Conservation (phyloP, 1,140 invertebrate genomes). For the Cherax quadricarinatus region DNA sequence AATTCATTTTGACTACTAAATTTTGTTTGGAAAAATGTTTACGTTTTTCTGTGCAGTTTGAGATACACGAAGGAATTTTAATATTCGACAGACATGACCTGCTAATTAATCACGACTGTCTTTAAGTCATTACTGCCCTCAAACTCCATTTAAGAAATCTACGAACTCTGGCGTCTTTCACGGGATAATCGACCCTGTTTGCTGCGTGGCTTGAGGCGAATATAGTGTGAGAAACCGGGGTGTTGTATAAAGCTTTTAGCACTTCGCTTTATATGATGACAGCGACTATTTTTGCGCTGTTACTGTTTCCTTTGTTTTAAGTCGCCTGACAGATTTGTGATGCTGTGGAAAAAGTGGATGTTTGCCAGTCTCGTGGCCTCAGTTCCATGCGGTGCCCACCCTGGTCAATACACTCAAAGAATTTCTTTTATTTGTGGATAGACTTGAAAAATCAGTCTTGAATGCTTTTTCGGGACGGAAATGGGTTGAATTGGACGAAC, state of each 20-base stretch:
- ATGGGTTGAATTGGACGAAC: background rate
- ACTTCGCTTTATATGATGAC: constrained; percentile 64
- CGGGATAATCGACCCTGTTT: constrained; percentile 33
- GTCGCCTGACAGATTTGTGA: constrained; percentile 69
- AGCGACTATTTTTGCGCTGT: constrained; percentile 70
- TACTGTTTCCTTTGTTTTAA: constrained; percentile 70
- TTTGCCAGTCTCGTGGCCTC: constrained; percentile 54
- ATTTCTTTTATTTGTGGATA: background rate
- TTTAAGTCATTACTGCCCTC: constrained; percentile 50
- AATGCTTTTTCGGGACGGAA: background rate
- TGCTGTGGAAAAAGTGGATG: constrained; percentile 63
- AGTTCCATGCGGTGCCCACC: constrained; percentile 7
- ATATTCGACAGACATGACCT: background rate
- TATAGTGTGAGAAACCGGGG: background rate
- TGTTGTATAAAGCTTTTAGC: constrained; percentile 53
- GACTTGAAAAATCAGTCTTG: background rate
- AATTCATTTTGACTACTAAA: background rate
- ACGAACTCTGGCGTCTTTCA: background rate
- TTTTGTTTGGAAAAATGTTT: background rate
- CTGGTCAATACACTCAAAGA: constrained; percentile 30
- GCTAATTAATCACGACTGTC: constrained; percentile 48
- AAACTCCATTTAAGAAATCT: constrained; percentile 4
- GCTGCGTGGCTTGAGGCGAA: constrained; percentile 19
- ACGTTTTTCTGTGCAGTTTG: background rate
- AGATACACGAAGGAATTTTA: constrained; percentile 1